Percentiles rank a stretch among this genome's conserved stretches.
Conservation (phyloP, 2,797 vertebrate genomes). For the Melanotaenia trifasciata region DNA sequence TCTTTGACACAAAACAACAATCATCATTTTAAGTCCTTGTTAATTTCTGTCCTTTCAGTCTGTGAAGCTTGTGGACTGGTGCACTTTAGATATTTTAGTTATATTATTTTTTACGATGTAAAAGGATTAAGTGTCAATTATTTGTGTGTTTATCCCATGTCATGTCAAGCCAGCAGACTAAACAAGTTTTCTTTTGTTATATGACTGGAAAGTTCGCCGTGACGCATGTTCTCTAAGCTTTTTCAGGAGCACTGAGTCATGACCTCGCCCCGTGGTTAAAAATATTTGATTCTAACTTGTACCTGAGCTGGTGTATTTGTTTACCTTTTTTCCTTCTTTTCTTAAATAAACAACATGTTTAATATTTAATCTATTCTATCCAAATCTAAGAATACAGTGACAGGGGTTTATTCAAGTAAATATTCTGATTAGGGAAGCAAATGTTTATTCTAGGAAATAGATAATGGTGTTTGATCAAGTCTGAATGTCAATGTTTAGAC, state of each 20-base stretch:
- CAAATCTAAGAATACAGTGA: too few species aligned
- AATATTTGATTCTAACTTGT: not conserved
- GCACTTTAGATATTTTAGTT: not conserved
- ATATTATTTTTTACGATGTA: not conserved
- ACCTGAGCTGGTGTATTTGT: not conserved
- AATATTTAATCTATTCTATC: too few species aligned
- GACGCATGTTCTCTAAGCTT: not conserved
- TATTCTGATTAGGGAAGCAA: too few species aligned
- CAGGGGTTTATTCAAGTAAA: too few species aligned
- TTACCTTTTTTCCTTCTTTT: too few species aligned
- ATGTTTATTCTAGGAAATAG: too few species aligned
- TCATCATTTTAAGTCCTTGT: too few species aligned
- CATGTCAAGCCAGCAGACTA: not conserved
- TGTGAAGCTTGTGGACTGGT: not conserved
- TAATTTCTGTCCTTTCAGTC: too few species aligned
- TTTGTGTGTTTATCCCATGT: not conserved
- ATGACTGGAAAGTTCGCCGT: not conserved
- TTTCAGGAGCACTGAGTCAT: slow-evolving; percentile 8
- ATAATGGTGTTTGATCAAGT: too few species aligned
- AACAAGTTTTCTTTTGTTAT: not conserved
- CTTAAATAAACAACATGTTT: too few species aligned
- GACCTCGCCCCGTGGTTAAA: not conserved
- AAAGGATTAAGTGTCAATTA: not conserved
- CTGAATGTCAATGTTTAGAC: too few species aligned
- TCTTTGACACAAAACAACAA: too few species aligned